Percentiles rank a stretch among this genome's conserved stretches.
These are phyloP conservation scores for Agrotis ipsilon DNA, from an alignment of 2,888 invertebrate species.

Conservation along the genomic window DNA sequence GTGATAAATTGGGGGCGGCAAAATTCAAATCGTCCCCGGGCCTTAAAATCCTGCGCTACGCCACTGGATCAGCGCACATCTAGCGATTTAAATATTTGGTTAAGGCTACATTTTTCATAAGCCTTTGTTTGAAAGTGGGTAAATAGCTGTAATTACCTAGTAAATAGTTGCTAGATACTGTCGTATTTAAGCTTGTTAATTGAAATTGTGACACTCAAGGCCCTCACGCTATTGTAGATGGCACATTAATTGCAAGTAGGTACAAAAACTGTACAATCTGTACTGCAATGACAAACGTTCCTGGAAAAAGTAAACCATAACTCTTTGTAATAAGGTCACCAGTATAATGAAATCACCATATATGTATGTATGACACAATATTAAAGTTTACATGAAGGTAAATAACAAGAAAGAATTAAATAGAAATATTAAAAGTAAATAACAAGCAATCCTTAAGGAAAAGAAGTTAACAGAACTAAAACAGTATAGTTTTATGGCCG, in stretches of 20 bases:
- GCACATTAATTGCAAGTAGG: constrained; percentile 9
- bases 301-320: neutral
- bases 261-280: neutral
- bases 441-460: constrained; percentile 1
- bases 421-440: neutral
- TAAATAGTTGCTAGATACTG: neutral
- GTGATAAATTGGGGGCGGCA: too few species aligned
- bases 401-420: too few species aligned
- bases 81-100: neutral
- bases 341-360: neutral
- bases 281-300: neutral
- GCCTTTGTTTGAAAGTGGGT: constrained; percentile 3
- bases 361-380: neutral
- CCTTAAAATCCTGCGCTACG: too few species aligned
- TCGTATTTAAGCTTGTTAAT: constrained; percentile 8
- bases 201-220: constrained; percentile 22
- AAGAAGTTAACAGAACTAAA: neutral
- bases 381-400: neutral
- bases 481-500: neutral
- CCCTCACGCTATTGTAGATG: neutral
- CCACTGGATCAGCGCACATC: too few species aligned
- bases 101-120: neutral
- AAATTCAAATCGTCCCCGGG: too few species aligned
- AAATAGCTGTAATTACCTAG: neutral
- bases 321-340: constrained; percentile 6